Base-by-base conservation (phyloP, 2,113 vertebrate genomes). In the Actinemys pallida region DNA sequence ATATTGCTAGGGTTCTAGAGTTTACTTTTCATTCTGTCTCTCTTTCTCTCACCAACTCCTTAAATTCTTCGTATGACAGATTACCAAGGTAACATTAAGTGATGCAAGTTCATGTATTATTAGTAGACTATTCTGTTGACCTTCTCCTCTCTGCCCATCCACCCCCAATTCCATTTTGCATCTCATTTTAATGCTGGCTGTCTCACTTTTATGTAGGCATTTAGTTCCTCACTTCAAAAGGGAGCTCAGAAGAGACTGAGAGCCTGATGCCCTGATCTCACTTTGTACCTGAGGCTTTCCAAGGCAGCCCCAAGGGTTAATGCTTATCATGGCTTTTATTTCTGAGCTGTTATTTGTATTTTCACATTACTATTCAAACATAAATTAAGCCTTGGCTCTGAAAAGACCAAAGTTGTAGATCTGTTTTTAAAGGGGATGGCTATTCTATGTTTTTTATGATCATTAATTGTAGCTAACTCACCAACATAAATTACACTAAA, bases 71-170 rank as follows among this genome's bases (percentile, higher is more conserved):
- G 93, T 94, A 79, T 97, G 95, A 87, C 90, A 94, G 92, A 94
- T 96, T 96, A 94, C 96, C 93, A 96, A 79, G 53, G 87, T 94
- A 92, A 90, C 95, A 92, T 96, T 96, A 97, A 96, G 92, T 96
- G 96, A 95, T 96, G 94, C 96, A 95, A 95, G 95, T 96, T 96
- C 96, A 96, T 96, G 94, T 91, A 87, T 96, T 96, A 90, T 95
- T 95, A 95, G 95, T 59, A 95, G 94, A 88, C 95, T 96, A 92
- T 96, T 94, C 90, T 87, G 83, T 95, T 97, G 96, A 97, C 96
- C 95, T 97, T 97, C 89, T 86, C 89, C 93, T 95, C n/a, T 52
- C 81, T 1, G 5, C 84, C 14, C 35, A 20, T 20, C 52, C 29
- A 14, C 2, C 5, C 27, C 57, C 53, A 54, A 57, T 90, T 90